Base-by-base conservation (phyloP, 2,113 vertebrate species). In the Arvicanthis niloticus region DNA sequence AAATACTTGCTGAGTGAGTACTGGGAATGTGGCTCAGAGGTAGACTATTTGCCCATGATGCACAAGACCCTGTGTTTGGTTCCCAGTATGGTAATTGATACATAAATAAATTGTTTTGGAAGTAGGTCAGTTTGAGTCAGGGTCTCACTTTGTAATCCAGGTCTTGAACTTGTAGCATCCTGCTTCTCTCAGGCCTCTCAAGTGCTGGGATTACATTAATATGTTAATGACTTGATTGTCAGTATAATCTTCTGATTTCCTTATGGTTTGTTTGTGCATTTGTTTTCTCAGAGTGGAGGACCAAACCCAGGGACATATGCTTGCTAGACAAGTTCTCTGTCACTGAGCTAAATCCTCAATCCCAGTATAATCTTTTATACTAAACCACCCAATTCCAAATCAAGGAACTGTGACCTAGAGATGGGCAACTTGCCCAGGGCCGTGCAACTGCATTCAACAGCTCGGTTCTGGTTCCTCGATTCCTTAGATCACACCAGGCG, bases 301-400 rank as follows among this genome's bases (percentile, higher is more conserved):
- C 82, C 29, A 86, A 86, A 42, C 82, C 31, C 62, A 37, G 42
- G 42, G 62, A 13, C 62, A 15, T 34, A 31, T 37, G 29, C 82
- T 67, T 85, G 82, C 62, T 86, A 37, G 62, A 48, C 62, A 48
- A 68, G 5, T 51, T 29, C 19, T 68, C 42, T 68, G 42, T 29
- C 42, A 2, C 40, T 67, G 40, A 48, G 17, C 84, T 86, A 86
- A 13, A 21, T 48, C 62, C 84, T 29, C 11, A 21, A 34, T 4
- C 29, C 15, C 58, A 65, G 40, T 24, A 40, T 48, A 67, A 85
- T 65, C 60, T 85, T 85, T 65, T 67, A 76, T 29, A 87, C 48
- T 5, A 40, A 93, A 53, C 85, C 67, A 95, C 94, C 56, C 70
- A 77, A 77, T 96, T 78, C 45, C 60, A 91, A 68, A 40, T 86